A percentile compares a stretch with the other conserved stretches of the same genome.
Conservation (phyloP, 2,888 invertebrate genomes). For the Phalangium opilio region DNA sequence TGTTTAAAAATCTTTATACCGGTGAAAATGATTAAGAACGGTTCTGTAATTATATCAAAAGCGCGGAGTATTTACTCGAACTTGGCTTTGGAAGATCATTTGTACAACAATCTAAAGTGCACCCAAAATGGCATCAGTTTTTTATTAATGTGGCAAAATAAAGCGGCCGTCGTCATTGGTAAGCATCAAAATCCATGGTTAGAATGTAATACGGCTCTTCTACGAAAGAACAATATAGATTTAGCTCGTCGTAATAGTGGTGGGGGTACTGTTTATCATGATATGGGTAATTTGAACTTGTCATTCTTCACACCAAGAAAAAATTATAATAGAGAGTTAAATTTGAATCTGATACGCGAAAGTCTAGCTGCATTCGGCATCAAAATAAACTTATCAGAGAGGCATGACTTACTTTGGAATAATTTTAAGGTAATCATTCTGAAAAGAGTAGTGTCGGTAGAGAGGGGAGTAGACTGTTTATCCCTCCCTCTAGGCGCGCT, state of each 20-base stretch:
- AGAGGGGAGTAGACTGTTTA: constrained; percentile 12
- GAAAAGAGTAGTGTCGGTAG: no score
- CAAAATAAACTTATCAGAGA: constrained; percentile 53
- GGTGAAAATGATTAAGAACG: not conserved
- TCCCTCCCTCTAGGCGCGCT: not conserved
- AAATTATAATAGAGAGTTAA: constrained; percentile 67
- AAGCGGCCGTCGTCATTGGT: constrained; percentile 88
- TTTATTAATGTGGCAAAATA: constrained; percentile 80
- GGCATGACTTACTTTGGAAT: constrained; percentile 72
- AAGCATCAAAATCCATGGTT: constrained; percentile 93
- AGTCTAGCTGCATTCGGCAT: constrained; percentile 70
- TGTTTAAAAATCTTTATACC: no score
- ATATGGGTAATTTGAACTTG: constrained; percentile 78
- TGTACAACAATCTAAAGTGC: constrained; percentile 77
- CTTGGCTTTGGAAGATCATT: constrained; percentile 89
- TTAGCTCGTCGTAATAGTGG: constrained; percentile 85
- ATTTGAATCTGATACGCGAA: constrained; percentile 69
- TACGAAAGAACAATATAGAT: constrained; percentile 49
- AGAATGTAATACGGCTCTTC: constrained; percentile 61
- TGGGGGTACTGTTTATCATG: constrained; percentile 91
- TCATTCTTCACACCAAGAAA: constrained; percentile 75
- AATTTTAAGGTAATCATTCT: constrained; percentile 32
- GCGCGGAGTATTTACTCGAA: constrained; percentile 81
- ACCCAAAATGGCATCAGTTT: constrained; percentile 51
- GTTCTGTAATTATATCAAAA: constrained; percentile 71